Percentiles rank a stretch among this genome's conserved stretches.
phyloP scores from a whole-genome alignment of 2,113 vertebrate genomes.

The Tychaedon coryphoeus region DNA sequence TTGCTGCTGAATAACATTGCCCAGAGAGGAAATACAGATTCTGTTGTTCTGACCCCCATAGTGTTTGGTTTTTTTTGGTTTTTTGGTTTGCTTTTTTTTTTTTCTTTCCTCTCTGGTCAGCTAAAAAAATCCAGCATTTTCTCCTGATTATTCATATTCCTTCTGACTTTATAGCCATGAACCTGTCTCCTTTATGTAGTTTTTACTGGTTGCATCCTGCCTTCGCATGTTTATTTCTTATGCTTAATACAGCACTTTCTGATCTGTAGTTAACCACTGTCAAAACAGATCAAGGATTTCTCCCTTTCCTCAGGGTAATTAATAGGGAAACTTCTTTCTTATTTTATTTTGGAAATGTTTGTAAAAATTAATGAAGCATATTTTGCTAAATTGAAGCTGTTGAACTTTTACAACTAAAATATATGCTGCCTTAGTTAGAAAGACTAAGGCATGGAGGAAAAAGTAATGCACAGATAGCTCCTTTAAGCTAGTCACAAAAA shows the following conservation, averaged over 20 bases:
- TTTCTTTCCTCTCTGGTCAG: not conserved
- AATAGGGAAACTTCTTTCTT: conserved; percentile 19
- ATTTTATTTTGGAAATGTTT: conserved; percentile 63
- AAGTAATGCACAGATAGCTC: not conserved
- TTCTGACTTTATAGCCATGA: not conserved
- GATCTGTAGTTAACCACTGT: conserved; percentile 14
- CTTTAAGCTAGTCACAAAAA: conserved; percentile 26
- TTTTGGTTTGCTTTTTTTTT: not conserved
- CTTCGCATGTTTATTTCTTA: not conserved
- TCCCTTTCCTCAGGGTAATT: not conserved
- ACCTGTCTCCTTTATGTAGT: not conserved
- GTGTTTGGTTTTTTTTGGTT: too few species aligned
- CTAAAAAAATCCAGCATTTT: not conserved
- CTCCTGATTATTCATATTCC: not conserved
- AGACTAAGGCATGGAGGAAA: not conserved
- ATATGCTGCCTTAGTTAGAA: not conserved
- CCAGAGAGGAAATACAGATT: not conserved
- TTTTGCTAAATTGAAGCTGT: conserved; percentile 34
- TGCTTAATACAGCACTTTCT: not conserved
- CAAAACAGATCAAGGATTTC: conserved; percentile 19
- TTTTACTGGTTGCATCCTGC: not conserved
- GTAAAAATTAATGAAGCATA: conserved; percentile 61
- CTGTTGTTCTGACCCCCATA: not conserved
- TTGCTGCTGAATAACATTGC: not conserved
- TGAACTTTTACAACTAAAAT: conserved; percentile 33